Base-by-base conservation (phyloP, 2,797 vertebrate species). In the Catostomus latipinnis region DNA sequence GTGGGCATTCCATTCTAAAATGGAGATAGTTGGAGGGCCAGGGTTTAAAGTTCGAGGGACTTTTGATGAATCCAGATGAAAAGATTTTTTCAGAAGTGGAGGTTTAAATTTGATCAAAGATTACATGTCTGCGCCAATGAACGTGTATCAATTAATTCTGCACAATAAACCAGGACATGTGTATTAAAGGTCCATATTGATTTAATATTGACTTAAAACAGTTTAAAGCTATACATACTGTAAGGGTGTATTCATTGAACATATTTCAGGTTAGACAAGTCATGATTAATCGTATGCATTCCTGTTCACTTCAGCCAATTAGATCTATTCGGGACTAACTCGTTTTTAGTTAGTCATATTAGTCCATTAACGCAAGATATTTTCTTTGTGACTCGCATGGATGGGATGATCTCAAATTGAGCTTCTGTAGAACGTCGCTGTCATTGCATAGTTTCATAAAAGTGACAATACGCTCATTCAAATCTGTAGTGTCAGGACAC, bases 371-470 rank as follows among this genome's bases (percentile, higher is more conserved):
- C 12, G 50, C 62, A 9, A 7, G 43, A 48, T 66, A 10, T 75
- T 45, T 75, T 14, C n/a, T 6, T 16, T 13, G n/a, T 74, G 60
- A 11, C n/a, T 62, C 5, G 1, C 9, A 34, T 54, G 9, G 45
- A 11, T 57, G 63, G 74, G 53, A 46, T 10, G 48, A 52, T 50
- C 12, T n/a, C 54, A 12, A 34, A 18, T 12, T 5, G 5, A n/a
- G 9, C 43, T 58, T 76, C 54, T 76, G 1, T 0, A 57, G 22
- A 67, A 76, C 65, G 43, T n/a, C 66, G 16, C 63, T 58, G 65
- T 60, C 8, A 22, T 68, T 68, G 56, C 67, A 61, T 7, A 48
- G 67, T 76, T 76, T 76, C 2, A n/a, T 63, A 22, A 71, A 71
- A 78, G 49, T 71, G 58, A 62, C 61, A 70, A 70, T 13, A 6